Evolutionary conservation across 2,888 invertebrate genomes (phyloP).

Genomic region (Agrochola lychnidis): DNA sequence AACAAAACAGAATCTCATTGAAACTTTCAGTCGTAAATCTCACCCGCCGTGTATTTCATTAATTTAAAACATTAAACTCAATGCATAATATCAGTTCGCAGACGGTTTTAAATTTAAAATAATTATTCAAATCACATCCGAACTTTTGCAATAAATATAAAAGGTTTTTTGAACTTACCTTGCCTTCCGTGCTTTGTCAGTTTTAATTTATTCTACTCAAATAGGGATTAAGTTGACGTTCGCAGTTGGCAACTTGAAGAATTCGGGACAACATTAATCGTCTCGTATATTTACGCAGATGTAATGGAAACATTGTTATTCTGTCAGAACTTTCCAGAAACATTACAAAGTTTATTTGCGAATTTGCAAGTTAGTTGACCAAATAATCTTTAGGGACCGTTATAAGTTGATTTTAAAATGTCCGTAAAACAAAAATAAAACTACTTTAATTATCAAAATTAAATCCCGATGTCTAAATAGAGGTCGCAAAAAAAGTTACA

Average conservation of each 20-base stretch:
- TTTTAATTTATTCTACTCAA: slow-evolving; percentile 64
- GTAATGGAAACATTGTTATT: slow-evolving; percentile 41
- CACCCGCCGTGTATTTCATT: slow-evolving; percentile 50
- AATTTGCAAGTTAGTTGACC: neutral
- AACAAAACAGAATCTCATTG: slow-evolving; percentile 47
- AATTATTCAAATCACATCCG: slow-evolving; percentile 73
- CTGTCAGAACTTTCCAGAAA: slow-evolving; percentile 39
- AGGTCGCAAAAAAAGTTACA: neutral
- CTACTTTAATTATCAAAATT: neutral
- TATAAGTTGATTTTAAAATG: too few relatives aligned
- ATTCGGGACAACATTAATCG: slow-evolving; percentile 56
- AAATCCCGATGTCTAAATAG: neutral
- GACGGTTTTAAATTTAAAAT: slow-evolving; percentile 69
- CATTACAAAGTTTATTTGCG: slow-evolving; percentile 15
- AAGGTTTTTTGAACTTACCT: slow-evolving; percentile 61
- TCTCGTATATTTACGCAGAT: slow-evolving; percentile 46
- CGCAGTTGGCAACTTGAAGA: slow-evolving; percentile 49
- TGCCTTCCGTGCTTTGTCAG: slow-evolving; percentile 48
- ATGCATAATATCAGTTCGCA: slow-evolving; percentile 59
- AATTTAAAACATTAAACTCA: slow-evolving; percentile 53
- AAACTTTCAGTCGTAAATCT: slow-evolving; percentile 58
- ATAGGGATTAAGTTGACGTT: slow-evolving; percentile 57
- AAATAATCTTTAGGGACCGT: too few relatives aligned
- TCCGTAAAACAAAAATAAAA: neutral
- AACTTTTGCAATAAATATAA: slow-evolving; percentile 72